Evolutionary conservation across 92 coral and sea anemone species (phyloP), one percentile per base, ranked within the genome.

Genomic region (Epizoanthus fatuus): DNA sequence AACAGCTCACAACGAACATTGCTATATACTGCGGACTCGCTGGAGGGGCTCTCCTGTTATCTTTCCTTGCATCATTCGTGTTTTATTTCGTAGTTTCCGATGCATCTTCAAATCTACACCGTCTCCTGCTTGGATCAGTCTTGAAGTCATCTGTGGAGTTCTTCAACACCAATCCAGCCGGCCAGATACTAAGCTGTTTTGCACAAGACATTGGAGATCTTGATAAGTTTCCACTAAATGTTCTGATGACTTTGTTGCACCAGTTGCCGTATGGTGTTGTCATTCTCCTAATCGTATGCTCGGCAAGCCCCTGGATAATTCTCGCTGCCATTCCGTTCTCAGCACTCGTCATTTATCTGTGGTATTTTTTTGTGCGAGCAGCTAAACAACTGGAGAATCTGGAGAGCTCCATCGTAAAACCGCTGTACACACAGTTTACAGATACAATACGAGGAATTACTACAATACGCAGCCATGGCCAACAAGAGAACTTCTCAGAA

Each of bases 391-490:
- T 72, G 9, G 54, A 25, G 44, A 29, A 7, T 53, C 55, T 49
- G 14, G 45, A 52, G 78, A 22, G 20, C 62, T 38, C 29, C 17
- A 10, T 39, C 6, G 42, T 10, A 25, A n/a, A 38, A 47, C 45
- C 63, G 62, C 78, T 72, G 62, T 51, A 22, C 42, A 5, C 42
- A 11, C 45, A 72, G 17, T 20, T 72, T 72, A 12, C 19, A 51
- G 78, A 72, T 9, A 72, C 78, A 12, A 60, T 11, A 72, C 20
- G n/a, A 60, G 78, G 78, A 72, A 72, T 72, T 47, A 4, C 63
- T 8, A 72, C 63, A 52, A 72, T 72, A 14, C 62, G 78, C 19
- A 51, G 5, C 78, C 63, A 72, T 47, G 40, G 62, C 0, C 62
- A 22, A 40, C 78, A 72, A 52, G 78, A 72, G 17, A 49, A 3